Percentiles rank a stretch among this genome's conserved stretches.
Evolutionary conservation across 2,797 vertebrate species (phyloP).

Genomic region (Sebastes kiyomatsui): DNA sequence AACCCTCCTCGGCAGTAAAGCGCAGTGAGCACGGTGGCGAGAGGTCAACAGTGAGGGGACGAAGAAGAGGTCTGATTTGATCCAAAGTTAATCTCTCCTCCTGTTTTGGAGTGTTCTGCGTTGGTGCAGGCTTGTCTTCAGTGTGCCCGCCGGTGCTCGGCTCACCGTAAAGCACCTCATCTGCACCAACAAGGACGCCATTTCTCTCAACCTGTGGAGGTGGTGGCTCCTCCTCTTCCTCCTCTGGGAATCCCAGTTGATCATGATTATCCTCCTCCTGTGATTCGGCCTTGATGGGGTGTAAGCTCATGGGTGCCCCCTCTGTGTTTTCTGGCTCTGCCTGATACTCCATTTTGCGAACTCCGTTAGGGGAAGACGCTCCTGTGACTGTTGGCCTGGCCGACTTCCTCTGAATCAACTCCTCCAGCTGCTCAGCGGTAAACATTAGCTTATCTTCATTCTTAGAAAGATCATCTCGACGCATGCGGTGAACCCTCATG

Average conservation of each 20-base stretch:
- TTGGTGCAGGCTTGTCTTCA: slow-evolving; percentile 46
- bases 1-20: slow-evolving; percentile 69
- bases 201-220: slow-evolving; percentile 64
- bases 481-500: slow-evolving; percentile 86
- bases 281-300: slow-evolving; percentile 65
- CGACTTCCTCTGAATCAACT: slow-evolving; percentile 83
- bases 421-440: slow-evolving; percentile 82
- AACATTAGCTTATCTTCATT: slow-evolving; percentile 85
- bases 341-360: slow-evolving; percentile 79
- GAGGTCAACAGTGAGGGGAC: slow-evolving; percentile 79
- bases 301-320: slow-evolving; percentile 72
- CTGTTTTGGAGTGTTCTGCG: slow-evolving; percentile 42
- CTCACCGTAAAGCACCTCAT: slow-evolving; percentile 80
- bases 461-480: slow-evolving; percentile 73
- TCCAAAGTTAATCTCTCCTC: slow-evolving; percentile 70
- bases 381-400: slow-evolving; percentile 65
- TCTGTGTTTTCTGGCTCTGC: slow-evolving; percentile 66
- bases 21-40: slow-evolving; percentile 80
- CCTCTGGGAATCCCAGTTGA: slow-evolving; percentile 57
- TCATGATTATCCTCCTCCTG: slow-evolving; percentile 55
- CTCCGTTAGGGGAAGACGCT: slow-evolving; percentile 65
- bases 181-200: slow-evolving; percentile 71
- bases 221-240: slow-evolving; percentile 52
- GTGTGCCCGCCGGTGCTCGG: slow-evolving; percentile 57
- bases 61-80: slow-evolving; percentile 75